Percentiles rank a stretch among this genome's conserved stretches.
Evolutionary conservation across 2,113 vertebrate genomes (phyloP).

Genomic region (Aptenodytes forsteri): DNA sequence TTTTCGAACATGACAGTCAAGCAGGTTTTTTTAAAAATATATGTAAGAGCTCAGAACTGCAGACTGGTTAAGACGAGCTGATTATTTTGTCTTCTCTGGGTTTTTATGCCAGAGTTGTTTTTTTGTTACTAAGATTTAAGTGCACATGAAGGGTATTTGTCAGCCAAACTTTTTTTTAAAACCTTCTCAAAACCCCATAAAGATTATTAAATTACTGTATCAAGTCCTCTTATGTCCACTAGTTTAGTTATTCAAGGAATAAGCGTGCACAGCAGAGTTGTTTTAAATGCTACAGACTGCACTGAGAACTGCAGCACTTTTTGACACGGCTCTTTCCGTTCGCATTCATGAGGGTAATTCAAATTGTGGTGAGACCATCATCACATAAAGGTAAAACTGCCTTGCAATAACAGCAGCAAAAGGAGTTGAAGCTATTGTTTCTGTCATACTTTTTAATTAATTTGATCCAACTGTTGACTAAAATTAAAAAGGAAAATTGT

Average conservation of each 20-base stretch:
- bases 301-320: not conserved
- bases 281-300: not conserved
- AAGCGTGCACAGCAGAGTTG: not conserved
- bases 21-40: too few species aligned
- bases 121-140: not conserved
- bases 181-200: not conserved
- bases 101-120: not conserved
- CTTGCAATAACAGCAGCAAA: not conserved
- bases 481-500: not conserved
- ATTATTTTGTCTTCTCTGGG: not conserved
- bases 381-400: not conserved
- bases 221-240: not conserved
- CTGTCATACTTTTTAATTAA: not conserved
- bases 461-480: slow-evolving; percentile 1
- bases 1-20: not conserved
- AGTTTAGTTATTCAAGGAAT: not conserved
- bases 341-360: not conserved
- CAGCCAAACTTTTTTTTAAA: not conserved
- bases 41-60: not conserved
- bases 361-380: not conserved
- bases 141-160: not conserved
- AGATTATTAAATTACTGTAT: too few species aligned
- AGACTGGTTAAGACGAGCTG: not conserved
- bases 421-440: not conserved
- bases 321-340: not conserved